These are phyloP conservation scores for Rhynchonema sp. DNA, from an alignment of 2,888 invertebrate genomes.

Conservation along the genomic window DNA sequence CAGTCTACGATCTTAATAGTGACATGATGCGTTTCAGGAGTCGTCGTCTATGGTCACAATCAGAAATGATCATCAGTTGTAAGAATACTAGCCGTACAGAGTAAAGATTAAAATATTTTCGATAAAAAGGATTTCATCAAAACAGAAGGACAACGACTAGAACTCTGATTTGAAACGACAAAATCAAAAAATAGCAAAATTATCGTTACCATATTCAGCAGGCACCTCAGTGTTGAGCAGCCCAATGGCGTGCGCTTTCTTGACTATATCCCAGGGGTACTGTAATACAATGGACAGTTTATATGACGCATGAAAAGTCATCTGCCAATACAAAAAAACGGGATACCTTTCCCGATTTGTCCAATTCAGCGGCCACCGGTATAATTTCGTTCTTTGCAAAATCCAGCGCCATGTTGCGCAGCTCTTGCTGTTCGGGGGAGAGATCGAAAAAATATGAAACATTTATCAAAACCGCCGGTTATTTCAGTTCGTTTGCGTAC, in stretches of 20 bases:
- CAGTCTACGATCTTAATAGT: no score
- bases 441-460: conserved; percentile 23
- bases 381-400: conserved; percentile 75
- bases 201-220: background rate
- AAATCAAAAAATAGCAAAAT: no score
- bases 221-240: conserved; percentile 66
- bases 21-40: no score
- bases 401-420: conserved; percentile 62
- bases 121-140: background rate
- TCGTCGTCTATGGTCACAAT: no score
- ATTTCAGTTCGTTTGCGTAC: no score
- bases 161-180: background rate
- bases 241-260: conserved; percentile 74
- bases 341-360: conserved; percentile 54
- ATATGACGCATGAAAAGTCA: no score
- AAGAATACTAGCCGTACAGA: no score
- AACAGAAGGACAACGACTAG: background rate
- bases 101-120: background rate
- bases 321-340: no score
- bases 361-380: conserved; percentile 68
- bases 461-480: background rate
- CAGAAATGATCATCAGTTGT: no score
- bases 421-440: conserved; percentile 40
- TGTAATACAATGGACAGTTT: conserved; percentile 11
- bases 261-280: conserved; percentile 80